Conservation (phyloP, 2,797 vertebrate species). For the Acrocephalus scirpaceus region DNA sequence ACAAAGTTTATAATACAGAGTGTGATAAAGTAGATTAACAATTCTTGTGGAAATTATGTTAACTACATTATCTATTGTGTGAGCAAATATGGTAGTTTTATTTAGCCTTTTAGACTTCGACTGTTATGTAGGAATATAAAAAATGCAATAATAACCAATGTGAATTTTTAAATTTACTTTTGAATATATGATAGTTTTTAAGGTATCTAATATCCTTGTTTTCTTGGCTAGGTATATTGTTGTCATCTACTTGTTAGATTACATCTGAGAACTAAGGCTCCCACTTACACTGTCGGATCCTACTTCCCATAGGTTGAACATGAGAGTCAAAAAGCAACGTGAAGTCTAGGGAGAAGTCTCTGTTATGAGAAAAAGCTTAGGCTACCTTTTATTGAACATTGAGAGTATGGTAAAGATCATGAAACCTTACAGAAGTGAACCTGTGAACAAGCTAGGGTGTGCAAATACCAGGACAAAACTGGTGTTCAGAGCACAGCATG, state of each 20-base stretch:
- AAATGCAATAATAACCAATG: neutral
- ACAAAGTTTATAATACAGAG: neutral
- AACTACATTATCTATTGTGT: neutral
- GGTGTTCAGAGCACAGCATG: neutral
- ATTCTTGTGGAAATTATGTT: too few relatives aligned
- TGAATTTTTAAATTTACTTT: neutral
- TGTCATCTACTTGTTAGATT: neutral
- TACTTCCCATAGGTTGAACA: neutral
- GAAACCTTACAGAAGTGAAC: neutral
- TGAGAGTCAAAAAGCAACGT: neutral
- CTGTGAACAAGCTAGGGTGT: neutral
- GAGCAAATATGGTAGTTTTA: neutral
- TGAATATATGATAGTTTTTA: neutral
- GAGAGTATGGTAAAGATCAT: neutral
- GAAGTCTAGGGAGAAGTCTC: neutral
- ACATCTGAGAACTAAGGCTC: neutral
- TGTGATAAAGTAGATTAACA: neutral
- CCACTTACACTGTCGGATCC: neutral
- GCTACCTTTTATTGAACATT: neutral
- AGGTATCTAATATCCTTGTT: neutral
- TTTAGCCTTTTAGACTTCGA: neutral
- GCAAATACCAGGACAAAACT: neutral
- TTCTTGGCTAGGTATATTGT: neutral
- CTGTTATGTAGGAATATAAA: neutral
- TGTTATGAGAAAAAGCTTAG: neutral